A percentile compares a stretch with the other conserved stretches of the same genome.
Conservation (phyloP, 2,797 vertebrate species). For the Micropoecilia bifurca region DNA sequence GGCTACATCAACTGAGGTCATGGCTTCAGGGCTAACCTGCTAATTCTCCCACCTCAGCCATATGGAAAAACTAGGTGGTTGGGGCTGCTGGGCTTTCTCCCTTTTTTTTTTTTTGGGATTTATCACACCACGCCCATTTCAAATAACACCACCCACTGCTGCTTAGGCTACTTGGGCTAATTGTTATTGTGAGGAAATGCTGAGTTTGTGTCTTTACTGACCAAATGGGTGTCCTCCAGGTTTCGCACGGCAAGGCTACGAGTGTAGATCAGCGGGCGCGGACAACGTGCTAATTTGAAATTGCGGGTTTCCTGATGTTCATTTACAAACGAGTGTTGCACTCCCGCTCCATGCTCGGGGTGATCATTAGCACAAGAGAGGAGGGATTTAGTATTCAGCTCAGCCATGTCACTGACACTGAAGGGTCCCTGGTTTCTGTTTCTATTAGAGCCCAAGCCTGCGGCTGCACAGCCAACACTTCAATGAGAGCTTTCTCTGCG, state of each 20-base stretch:
- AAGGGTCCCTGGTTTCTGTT: conserved; percentile 70
- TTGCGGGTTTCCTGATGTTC: conserved; percentile 63
- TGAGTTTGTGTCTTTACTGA: conserved; percentile 46
- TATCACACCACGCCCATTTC: conserved; percentile 45
- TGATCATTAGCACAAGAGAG: conserved; percentile 73
- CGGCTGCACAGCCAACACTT: conserved; percentile 68
- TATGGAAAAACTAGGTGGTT: conserved; percentile 12
- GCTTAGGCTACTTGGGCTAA: conserved; percentile 32
- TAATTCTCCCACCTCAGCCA: conserved; percentile 66
- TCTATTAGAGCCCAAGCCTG: conserved; percentile 72
- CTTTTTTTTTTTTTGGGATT: conserved; percentile 51
- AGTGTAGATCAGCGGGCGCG: conserved; percentile 25
- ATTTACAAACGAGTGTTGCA: conserved; percentile 64
- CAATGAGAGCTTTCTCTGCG: conserved; percentile 61
- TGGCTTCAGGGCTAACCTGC: conserved; percentile 63
- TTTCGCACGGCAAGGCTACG: conserved; percentile 27
- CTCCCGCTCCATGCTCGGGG: conserved; percentile 66
- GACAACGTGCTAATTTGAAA: conserved; percentile 68
- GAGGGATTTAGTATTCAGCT: conserved; percentile 71
- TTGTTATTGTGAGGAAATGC: conserved; percentile 36
- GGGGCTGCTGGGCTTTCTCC: background rate
- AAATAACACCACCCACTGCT: conserved; percentile 13
- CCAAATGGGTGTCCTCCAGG: conserved; percentile 49
- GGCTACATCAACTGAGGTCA: conserved; percentile 67
- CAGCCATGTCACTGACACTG: conserved; percentile 60